A percentile compares a stretch with the other conserved stretches of the same genome.
These are phyloP conservation scores for Somateria mollissima DNA, from an alignment of 2,797 vertebrate genomes.

Conservation along the genomic window DNA sequence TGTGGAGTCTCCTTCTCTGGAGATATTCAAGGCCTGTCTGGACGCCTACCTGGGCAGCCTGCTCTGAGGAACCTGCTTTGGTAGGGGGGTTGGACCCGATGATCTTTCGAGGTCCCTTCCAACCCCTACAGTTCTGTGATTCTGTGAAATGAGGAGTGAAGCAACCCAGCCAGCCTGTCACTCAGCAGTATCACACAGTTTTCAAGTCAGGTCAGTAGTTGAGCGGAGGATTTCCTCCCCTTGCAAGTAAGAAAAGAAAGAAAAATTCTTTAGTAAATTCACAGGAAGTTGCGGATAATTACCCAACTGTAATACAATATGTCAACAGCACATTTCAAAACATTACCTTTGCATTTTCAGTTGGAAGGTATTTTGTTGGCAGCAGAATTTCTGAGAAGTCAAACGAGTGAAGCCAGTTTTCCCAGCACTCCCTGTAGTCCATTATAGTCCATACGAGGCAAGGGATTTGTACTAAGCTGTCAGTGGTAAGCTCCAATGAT, in stretches of 20 bases:
- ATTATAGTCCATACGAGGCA: background rate
- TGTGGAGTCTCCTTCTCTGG: too few species aligned
- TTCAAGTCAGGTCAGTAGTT: background rate
- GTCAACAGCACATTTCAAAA: background rate
- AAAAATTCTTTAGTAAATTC: background rate
- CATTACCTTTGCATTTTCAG: background rate
- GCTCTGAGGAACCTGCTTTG: too few species aligned
- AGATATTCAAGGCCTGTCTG: too few species aligned
- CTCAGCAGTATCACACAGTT: background rate
- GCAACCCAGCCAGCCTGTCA: rapidly evolving
- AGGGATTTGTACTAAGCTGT: background rate
- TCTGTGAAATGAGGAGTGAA: background rate
- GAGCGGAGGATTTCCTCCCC: background rate
- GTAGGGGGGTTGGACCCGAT: too few species aligned
- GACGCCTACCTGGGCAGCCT: too few species aligned
- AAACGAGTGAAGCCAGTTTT: background rate
- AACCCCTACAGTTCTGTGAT: too few species aligned
- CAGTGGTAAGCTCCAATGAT: background rate
- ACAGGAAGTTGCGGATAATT: background rate
- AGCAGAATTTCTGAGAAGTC: background rate
- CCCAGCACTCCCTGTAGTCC: background rate
- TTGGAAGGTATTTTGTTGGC: background rate
- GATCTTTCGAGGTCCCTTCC: too few species aligned
- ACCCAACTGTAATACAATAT: background rate
- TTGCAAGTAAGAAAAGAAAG: background rate